A percentile compares a stretch with the other conserved stretches of the same genome.
phyloP scores from a whole-genome alignment of 2,113 vertebrate species.

The Corapipo altera region DNA sequence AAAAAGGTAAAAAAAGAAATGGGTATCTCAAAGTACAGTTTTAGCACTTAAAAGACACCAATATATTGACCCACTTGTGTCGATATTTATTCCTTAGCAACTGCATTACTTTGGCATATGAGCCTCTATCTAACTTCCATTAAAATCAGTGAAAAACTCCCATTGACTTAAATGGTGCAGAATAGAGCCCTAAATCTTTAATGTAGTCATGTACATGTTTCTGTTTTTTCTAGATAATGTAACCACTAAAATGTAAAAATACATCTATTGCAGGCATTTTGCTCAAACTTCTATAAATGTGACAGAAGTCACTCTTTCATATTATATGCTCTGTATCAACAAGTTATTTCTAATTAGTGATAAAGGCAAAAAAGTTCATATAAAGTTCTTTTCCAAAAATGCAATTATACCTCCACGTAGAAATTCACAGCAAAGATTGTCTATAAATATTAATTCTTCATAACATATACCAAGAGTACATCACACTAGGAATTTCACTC shows the following conservation, averaged over 20 bases:
- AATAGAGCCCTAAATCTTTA: constrained; percentile 40
- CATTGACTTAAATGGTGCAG: constrained; percentile 2
- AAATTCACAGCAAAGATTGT: constrained; percentile 4
- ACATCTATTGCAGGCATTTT: constrained; percentile 3
- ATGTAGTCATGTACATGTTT: neutral
- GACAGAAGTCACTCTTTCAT: neutral
- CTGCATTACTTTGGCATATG: neutral
- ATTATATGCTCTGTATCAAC: constrained; percentile 1
- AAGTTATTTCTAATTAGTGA: constrained; percentile 42
- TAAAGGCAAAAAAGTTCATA: neutral
- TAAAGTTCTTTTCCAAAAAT: constrained; percentile 27
- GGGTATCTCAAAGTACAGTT: constrained; percentile 9
- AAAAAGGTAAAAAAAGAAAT: neutral
- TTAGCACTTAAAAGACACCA: constrained; percentile 47
- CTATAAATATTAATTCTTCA: constrained; percentile 57
- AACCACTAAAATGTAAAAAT: neutral
- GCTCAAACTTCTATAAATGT: constrained; percentile 19
- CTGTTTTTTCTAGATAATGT: neutral
- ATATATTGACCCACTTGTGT: constrained; percentile 45
- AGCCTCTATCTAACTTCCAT: neutral
- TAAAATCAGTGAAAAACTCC: constrained; percentile 46
- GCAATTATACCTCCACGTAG: neutral
- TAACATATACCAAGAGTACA: constrained; percentile 2
- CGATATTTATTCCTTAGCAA: constrained; percentile 33
- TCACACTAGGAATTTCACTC: constrained; percentile 17